A percentile compares a stretch with the other conserved stretches of the same genome.
Evolutionary conservation across 2,888 invertebrate species (phyloP).

Genomic region (Yponomeuta malinellus): DNA sequence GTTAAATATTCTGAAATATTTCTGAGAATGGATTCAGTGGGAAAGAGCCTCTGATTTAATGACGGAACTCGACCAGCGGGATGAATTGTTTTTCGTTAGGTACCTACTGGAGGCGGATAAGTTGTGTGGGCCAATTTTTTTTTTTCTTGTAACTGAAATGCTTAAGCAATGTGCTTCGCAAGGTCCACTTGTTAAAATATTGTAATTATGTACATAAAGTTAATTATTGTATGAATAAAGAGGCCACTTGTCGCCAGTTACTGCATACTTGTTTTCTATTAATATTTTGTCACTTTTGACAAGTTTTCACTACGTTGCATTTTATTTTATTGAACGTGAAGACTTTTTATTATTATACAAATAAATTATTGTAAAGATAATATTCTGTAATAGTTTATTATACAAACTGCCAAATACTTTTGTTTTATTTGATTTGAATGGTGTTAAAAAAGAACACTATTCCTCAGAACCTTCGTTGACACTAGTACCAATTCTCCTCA

Average conservation of each 20-base stretch:
- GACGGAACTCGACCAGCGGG: no score
- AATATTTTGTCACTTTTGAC: slow-evolving; percentile 50
- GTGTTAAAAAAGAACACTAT: background rate
- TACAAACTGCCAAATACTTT: slow-evolving; percentile 60
- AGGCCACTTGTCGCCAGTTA: background rate
- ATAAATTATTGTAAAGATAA: slow-evolving; percentile 62
- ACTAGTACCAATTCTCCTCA: no score
- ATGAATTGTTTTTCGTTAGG: no score
- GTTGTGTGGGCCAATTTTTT: background rate
- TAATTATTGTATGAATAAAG: slow-evolving; percentile 29
- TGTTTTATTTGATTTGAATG: slow-evolving; percentile 27
- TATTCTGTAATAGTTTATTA: slow-evolving; percentile 65
- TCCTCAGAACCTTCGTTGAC: no score
- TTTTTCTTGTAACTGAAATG: background rate
- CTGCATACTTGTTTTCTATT: slow-evolving; percentile 32
- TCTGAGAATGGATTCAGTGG: no score
- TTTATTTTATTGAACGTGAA: slow-evolving; percentile 67
- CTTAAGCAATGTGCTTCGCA: background rate
- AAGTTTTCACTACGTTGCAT: slow-evolving; percentile 56
- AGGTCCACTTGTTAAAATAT: slow-evolving; percentile 17
- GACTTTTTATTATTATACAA: slow-evolving; percentile 62
- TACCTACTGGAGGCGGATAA: no score
- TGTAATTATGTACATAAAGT: slow-evolving; percentile 31
- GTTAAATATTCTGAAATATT: no score
- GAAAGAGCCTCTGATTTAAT: no score